Conservation (phyloP, 2,113 vertebrate genomes). For the Lepidothrix coronata region DNA sequence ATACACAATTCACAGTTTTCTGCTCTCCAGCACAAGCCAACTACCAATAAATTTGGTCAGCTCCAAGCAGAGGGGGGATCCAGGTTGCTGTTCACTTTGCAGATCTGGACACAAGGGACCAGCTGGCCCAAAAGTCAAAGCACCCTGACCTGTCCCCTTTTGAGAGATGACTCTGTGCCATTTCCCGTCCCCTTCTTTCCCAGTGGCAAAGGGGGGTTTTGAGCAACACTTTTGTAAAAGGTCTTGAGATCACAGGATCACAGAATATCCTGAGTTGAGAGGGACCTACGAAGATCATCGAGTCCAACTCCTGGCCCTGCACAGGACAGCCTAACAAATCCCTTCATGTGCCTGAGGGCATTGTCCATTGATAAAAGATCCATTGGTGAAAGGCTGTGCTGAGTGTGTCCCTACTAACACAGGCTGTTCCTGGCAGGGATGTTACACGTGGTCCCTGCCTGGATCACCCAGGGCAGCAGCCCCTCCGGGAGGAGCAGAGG, state of each 20-base stretch:
- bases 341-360: neutral
- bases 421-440: neutral
- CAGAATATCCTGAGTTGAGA: neutral
- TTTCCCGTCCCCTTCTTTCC: neutral
- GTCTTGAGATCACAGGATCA: neutral
- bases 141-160: neutral
- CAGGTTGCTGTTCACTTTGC: neutral
- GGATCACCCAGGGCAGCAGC: neutral
- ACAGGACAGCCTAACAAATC: neutral
- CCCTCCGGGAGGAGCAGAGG: neutral
- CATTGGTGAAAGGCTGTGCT: neutral
- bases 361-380: neutral
- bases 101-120: neutral
- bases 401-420: no score
- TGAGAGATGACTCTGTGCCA: neutral
- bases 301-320: neutral
- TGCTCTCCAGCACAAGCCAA: neutral
- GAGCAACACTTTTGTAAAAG: neutral
- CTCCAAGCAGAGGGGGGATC: neutral
- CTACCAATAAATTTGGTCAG: neutral
- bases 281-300: neutral
- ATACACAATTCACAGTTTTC: neutral
- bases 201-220: neutral
- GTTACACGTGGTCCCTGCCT: neutral
- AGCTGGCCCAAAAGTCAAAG: neutral